These are phyloP conservation scores for Callyntrura guangdongensis DNA, from an alignment of 2,888 invertebrate species.

Conservation along the genomic window DNA sequence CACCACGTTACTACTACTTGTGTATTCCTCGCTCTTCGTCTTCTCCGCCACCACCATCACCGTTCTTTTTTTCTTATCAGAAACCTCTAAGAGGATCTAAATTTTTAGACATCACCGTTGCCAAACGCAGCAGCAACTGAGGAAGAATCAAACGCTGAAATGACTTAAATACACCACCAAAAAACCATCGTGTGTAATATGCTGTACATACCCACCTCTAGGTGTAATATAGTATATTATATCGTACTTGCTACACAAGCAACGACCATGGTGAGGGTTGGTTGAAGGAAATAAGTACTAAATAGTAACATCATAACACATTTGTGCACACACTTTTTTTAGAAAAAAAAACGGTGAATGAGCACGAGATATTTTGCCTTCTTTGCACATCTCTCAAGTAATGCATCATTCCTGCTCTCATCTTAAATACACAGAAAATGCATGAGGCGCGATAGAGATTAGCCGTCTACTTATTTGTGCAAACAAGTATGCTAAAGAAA, in stretches of 20 bases:
- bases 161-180: slow-evolving; percentile 62
- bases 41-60: slow-evolving; percentile 36
- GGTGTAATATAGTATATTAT: too few species aligned
- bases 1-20: slow-evolving; percentile 69
- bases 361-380: slow-evolving; percentile 46
- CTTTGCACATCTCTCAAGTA: slow-evolving; percentile 68
- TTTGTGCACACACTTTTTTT: slow-evolving; percentile 12
- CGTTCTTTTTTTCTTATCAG: slow-evolving; percentile 78
- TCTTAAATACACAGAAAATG: slow-evolving; percentile 69
- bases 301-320: slow-evolving; percentile 43
- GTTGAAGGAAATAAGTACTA: slow-evolving; percentile 18
- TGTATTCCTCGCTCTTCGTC: slow-evolving; percentile 65
- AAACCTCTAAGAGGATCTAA: slow-evolving; percentile 82
- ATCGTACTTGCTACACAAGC: not conserved
- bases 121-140: slow-evolving; percentile 59
- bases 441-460: slow-evolving; percentile 65
- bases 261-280: not conserved
- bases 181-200: not conserved
- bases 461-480: slow-evolving; percentile 40
- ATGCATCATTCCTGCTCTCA: slow-evolving; percentile 76
- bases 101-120: slow-evolving; percentile 70
- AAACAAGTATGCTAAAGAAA: not conserved
- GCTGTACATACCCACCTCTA: too few species aligned
- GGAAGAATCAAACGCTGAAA: slow-evolving; percentile 69
- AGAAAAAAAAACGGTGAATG: slow-evolving; percentile 45